Base-by-base conservation (phyloP, 1,140 invertebrate genomes). In the Lysiphlebus fabarum region DNA sequence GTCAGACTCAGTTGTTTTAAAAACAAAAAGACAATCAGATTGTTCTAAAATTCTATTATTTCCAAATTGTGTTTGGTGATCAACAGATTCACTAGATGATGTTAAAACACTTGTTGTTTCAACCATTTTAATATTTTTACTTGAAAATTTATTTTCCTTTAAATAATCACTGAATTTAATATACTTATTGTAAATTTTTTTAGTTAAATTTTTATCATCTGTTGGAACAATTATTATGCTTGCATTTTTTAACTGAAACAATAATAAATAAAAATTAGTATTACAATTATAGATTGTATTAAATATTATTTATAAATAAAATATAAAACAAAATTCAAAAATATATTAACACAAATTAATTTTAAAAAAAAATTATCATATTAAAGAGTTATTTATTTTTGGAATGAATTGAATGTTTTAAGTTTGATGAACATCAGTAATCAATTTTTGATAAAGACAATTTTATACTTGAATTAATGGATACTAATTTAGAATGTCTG, bases 1-100 rank as follows among this genome's bases (percentile, higher is more conserved):
- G 65, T 79, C 77, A 7, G 76, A 77, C 41, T 70, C 9, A 0
- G 75, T 71, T 53, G 69, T 62, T 66, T 78, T 78, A 65, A 79
- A 79, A 42, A 79, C 77, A 62, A 79, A 79, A 65, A 79, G 72
- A 65, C 72, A 70, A 5, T 78, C 75, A 8, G 76, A 78, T 40
- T 67, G 62, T 5, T 78, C 72, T 48, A 79, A 67, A 36, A 58
- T 38, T 47, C 77, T 70, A 33, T 61, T 44, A 57, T 78, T 76
- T 58, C 77, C 77, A 65, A 79, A 77, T 66, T 79, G 77, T 44
- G 77, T 79, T 63, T 78, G 72, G 43, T 53, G 62, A 49, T 78
- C 74, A 40, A 59, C 43, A 40, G 43, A 40, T 48, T 56, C 36
- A 43, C 11, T 60, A 38, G 62, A 48, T 8, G 58, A 65, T 36